Evolutionary conservation across 92 coral and sea anemone species (phyloP).

Genomic region (Micromussa lordhowensis): DNA sequence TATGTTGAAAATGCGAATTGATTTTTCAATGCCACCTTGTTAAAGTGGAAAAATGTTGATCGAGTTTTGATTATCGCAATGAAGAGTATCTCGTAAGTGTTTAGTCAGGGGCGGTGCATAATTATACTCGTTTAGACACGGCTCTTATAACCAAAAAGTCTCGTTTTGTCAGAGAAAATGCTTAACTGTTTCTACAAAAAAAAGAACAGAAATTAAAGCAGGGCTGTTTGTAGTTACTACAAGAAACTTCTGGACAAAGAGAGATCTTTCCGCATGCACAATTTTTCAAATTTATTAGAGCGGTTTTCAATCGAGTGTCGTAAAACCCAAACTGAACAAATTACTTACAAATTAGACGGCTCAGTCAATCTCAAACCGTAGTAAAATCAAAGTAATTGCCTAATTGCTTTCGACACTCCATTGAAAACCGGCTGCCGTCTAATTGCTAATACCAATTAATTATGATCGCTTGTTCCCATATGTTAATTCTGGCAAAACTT

Average conservation of each 20-base stretch:
- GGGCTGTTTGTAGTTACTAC: not conserved
- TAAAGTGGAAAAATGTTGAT: not conserved
- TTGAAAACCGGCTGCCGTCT: too few relatives aligned
- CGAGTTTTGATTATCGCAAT: not conserved
- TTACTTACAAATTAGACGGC: too few relatives aligned
- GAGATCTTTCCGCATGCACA: not conserved
- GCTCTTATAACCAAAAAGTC: not conserved
- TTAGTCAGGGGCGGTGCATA: not conserved
- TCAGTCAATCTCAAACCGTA: too few relatives aligned
- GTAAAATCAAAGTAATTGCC: too few relatives aligned
- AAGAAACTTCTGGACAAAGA: not conserved
- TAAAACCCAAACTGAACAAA: too few relatives aligned
- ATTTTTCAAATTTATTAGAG: not conserved
- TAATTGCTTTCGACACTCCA: too few relatives aligned
- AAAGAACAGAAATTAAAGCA: too few relatives aligned
- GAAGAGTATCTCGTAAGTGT: not conserved
- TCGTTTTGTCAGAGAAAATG: too few relatives aligned
- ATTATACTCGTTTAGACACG: not conserved
- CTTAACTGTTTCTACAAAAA: too few relatives aligned
- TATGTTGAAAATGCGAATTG: not conserved
- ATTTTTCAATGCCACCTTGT: not conserved
- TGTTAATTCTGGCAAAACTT: not conserved
- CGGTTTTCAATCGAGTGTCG: too few relatives aligned
- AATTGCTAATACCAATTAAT: not conserved
- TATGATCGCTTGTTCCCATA: not conserved